These are phyloP conservation scores for Oreocharis arfaki DNA, from an alignment of 2,113 vertebrate genomes.

Conservation along the genomic window DNA sequence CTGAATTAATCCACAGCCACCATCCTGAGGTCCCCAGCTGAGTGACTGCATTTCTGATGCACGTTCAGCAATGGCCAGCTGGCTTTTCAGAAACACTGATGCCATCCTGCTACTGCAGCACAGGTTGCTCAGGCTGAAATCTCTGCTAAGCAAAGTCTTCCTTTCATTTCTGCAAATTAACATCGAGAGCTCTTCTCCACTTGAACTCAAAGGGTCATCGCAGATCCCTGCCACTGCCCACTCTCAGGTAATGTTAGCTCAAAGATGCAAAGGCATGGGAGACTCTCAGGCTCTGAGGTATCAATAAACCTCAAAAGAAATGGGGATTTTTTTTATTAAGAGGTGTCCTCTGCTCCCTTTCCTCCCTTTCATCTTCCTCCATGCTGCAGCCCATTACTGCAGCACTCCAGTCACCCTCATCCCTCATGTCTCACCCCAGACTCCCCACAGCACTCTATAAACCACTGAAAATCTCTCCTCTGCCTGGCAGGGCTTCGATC, in stretches of 20 bases:
- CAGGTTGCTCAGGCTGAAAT: not conserved
- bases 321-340: not conserved
- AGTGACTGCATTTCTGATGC: not conserved
- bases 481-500: not conserved
- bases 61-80: not conserved
- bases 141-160: not conserved
- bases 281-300: not conserved
- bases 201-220: not conserved
- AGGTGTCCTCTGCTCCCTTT: not conserved
- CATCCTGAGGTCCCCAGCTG: not conserved
- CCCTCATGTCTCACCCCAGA: not conserved
- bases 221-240: not conserved
- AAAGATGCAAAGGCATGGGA: conserved; percentile 6
- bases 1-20: not conserved
- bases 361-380: not conserved
- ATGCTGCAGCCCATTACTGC: not conserved
- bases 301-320: conserved; percentile 11
- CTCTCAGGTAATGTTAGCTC: not conserved
- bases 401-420: not conserved
- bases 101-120: not conserved
- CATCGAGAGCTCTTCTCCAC: not conserved
- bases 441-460: not conserved
- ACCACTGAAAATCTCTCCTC: not conserved
- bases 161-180: not conserved
- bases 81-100: not conserved